Evolutionary conservation across 2,113 vertebrate species (phyloP), one percentile per base, ranked within the genome.

Genomic region (Macquaria ambigua): DNA sequence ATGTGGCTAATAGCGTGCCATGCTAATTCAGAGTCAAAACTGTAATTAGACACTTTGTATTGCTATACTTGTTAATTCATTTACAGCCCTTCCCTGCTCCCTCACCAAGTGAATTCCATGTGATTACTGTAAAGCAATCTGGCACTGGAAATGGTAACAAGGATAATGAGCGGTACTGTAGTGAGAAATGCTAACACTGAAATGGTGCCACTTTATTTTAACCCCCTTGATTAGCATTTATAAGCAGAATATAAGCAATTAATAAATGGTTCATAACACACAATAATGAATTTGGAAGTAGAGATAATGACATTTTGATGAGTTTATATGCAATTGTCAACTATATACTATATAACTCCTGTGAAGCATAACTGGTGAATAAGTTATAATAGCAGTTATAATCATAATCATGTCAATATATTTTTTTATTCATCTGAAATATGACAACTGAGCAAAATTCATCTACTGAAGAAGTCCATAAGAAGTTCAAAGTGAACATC

Each of bases 31-130:
- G 50, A 87, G 84, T 86, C 61, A 71, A 88, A 86, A 87, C 67
- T 89, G 76, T 87, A 93, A 93, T 92, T 88, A 89, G 83, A 89
- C 67, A 91, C 79, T 93, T 88, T 87, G 77, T 82, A 82, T 85
- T 59, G 73, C 37, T 56, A 74, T 48, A 50, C 73, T 85, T 68
- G n/a, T 72, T 86, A 82, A 90, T 78, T 89, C 46, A 86, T 89
- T 89, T 85, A 85, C 56, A 79, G 85, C 69, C 63, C 46, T 83
- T 80, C 46, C 31, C 76, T 28, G 74, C 75, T 71, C 76, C 82
- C 46, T 77, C 56, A 10, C 48, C 50, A 74, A 74, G 81, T 80
- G 70, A 82, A 89, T 88, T 84, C 63, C 23, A 74, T 79, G 84
- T 85, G 88, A 94, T 90, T 90, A 34, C 34, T 34, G 34, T 34